Conservation (phyloP, 2,888 invertebrate genomes). For the Sinelater perroti region DNA sequence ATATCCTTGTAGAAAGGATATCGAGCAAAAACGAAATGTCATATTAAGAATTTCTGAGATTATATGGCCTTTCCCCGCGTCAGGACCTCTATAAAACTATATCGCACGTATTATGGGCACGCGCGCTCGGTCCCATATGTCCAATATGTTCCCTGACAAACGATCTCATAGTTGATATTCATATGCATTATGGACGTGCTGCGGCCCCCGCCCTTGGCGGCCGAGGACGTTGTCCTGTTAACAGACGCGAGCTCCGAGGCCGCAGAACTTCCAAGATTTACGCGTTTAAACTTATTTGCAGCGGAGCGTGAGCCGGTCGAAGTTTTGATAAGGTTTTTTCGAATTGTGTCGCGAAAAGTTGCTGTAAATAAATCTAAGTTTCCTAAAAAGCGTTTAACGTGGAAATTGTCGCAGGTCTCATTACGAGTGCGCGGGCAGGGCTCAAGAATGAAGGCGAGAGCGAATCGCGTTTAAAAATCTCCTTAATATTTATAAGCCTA, state of each 20-base stretch:
- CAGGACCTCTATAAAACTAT: slow-evolving; percentile 35
- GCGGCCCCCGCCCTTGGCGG: slow-evolving; percentile 26
- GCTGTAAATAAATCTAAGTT: slow-evolving; percentile 28
- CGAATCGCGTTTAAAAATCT: slow-evolving; percentile 13
- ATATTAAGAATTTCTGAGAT: slow-evolving; percentile 37
- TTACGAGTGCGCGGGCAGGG: slow-evolving; percentile 5
- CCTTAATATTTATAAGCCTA: slow-evolving; percentile 18
- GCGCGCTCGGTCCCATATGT: slow-evolving; percentile 36
- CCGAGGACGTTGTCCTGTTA: slow-evolving; percentile 18
- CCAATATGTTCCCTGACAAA: slow-evolving; percentile 39
- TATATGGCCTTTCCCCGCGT: slow-evolving; percentile 32
- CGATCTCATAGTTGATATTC: slow-evolving; percentile 41
- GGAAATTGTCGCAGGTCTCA: slow-evolving; percentile 13
- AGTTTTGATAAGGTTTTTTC: slow-evolving; percentile 29
- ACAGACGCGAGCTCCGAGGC: slow-evolving; percentile 6
- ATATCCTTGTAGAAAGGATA: slow-evolving; percentile 20
- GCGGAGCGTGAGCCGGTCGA: slow-evolving; percentile 17
- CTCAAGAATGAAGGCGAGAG: slow-evolving; percentile 8
- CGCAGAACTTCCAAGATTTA: slow-evolving; percentile 25
- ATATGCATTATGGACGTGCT: slow-evolving; percentile 37
- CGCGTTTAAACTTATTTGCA: slow-evolving; percentile 27
- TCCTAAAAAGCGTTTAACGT: slow-evolving; percentile 23
- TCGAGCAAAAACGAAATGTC: slow-evolving; percentile 26
- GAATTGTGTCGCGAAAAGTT: slow-evolving; percentile 24
- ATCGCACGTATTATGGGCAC: slow-evolving; percentile 37